These are phyloP conservation scores for Melanchra persicariae DNA, from an alignment of 2,888 invertebrate genomes.

Conservation along the genomic window DNA sequence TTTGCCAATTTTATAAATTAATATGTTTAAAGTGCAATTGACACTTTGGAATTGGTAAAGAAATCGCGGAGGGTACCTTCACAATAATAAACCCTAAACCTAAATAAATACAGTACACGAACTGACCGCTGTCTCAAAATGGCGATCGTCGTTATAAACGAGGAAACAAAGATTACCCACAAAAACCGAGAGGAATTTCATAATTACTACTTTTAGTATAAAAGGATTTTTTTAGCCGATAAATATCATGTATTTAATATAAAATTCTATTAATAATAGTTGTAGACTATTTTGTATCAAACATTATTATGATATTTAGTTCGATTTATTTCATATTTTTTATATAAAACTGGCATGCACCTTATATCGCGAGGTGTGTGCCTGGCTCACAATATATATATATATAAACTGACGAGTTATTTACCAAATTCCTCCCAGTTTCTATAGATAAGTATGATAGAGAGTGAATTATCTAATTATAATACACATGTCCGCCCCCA, in stretches of 20 bases:
- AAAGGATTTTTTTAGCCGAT: conserved; percentile 30
- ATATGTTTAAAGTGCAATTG: conserved; percentile 61
- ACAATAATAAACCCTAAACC: conserved; percentile 66
- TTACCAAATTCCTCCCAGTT: conserved; percentile 61
- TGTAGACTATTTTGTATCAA: conserved; percentile 56
- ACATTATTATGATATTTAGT: conserved; percentile 64
- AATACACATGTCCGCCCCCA: conserved; percentile 62
- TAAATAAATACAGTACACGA: conserved; percentile 70
- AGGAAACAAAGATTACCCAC: conserved; percentile 61
- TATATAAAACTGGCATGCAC: conserved; percentile 48
- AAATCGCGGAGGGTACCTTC: conserved; percentile 69
- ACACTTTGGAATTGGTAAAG: conserved; percentile 60
- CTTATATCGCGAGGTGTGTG: conserved; percentile 30
- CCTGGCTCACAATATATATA: conserved; percentile 50
- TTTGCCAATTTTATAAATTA: conserved; percentile 54
- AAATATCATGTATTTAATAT: conserved; percentile 50
- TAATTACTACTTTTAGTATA: conserved; percentile 43
- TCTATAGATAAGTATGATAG: conserved; percentile 55
- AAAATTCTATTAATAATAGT: conserved; percentile 58
- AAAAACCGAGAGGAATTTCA: conserved; percentile 55
- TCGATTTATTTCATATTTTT: conserved; percentile 48
- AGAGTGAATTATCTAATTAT: conserved; percentile 69
- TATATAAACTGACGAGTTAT: conserved; percentile 31
- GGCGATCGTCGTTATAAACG: conserved; percentile 61
- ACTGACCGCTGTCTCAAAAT: conserved; percentile 55